Evolutionary conservation across 2,797 vertebrate species (phyloP).

Genomic region (Lagocephalus sceleratus): DNA sequence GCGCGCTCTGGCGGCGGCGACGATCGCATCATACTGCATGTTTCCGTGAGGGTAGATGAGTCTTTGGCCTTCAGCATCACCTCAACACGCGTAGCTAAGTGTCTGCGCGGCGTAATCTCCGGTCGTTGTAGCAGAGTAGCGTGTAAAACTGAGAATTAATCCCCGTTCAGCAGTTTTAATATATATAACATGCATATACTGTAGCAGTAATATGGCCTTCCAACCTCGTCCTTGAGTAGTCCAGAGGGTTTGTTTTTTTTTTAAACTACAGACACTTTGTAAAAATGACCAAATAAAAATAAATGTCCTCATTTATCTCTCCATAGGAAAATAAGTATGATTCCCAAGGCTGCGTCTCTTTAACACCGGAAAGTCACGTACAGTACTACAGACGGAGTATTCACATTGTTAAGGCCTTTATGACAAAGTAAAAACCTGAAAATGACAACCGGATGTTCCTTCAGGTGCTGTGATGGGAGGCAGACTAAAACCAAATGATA

Average conservation of each 20-base stretch:
- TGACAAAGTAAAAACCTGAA: constrained; percentile 70
- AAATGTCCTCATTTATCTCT: constrained; percentile 75
- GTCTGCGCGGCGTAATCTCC: constrained; percentile 51
- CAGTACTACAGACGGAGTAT: constrained; percentile 64
- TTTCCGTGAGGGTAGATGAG: constrained; percentile 53
- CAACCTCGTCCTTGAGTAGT: constrained; percentile 62
- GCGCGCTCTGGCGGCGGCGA: constrained; percentile 55
- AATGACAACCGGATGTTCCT: constrained; percentile 67
- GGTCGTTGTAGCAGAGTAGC: constrained; percentile 50
- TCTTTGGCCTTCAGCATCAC: constrained; percentile 75
- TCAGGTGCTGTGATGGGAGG: constrained; percentile 61
- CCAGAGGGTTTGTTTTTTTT: constrained; percentile 71
- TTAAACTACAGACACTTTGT: constrained; percentile 65
- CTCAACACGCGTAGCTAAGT: constrained; percentile 50
- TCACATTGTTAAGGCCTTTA: constrained; percentile 72
- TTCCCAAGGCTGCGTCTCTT: constrained; percentile 72
- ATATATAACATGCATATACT: constrained; percentile 71
- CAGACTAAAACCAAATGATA: constrained; percentile 67
- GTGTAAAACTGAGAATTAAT: constrained; percentile 57
- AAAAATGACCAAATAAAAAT: constrained; percentile 80
- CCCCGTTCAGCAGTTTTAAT: constrained; percentile 45
- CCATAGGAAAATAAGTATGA: constrained; percentile 78
- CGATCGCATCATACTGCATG: constrained; percentile 47
- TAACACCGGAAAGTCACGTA: constrained; percentile 59
- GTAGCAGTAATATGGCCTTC: constrained; percentile 64